phyloP scores from a whole-genome alignment of 53 echinoderm and acorn worm species.

The Zoroaster sp. region DNA sequence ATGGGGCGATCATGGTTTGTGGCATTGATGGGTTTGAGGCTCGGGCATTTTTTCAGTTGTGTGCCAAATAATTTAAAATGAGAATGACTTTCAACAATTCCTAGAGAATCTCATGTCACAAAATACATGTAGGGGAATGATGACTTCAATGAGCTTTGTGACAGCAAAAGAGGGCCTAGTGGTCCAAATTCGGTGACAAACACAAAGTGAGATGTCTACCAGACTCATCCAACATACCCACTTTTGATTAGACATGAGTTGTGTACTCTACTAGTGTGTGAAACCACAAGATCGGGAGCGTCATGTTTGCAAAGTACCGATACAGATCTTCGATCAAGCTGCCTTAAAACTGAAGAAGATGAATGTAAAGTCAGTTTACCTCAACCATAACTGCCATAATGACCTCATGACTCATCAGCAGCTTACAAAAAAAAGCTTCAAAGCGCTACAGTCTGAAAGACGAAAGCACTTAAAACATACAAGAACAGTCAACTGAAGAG shows the following conservation, averaged over 20 bases:
- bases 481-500: neutral
- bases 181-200: neutral
- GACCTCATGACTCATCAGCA: neutral
- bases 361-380: too few species aligned
- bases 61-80: neutral
- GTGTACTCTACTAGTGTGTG: neutral
- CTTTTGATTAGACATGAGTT: neutral
- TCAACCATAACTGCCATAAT: neutral
- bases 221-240: neutral
- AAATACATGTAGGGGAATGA: neutral
- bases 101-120: neutral
- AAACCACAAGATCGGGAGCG: neutral
- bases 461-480: neutral
- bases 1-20: neutral
- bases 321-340: too few species aligned
- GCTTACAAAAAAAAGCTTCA: neutral
- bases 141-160: conserved; percentile 17
- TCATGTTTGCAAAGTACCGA: neutral
- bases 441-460: neutral
- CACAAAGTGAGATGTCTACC: neutral
- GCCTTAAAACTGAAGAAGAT: neutral
- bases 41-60: neutral
- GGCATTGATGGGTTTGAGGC: neutral
- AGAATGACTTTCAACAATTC: neutral
- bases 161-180: neutral